A percentile compares a stretch with the other conserved stretches of the same genome.
These are phyloP conservation scores for Alsophila aescularia DNA, from an alignment of 2,888 invertebrate species.

Conservation along the genomic window DNA sequence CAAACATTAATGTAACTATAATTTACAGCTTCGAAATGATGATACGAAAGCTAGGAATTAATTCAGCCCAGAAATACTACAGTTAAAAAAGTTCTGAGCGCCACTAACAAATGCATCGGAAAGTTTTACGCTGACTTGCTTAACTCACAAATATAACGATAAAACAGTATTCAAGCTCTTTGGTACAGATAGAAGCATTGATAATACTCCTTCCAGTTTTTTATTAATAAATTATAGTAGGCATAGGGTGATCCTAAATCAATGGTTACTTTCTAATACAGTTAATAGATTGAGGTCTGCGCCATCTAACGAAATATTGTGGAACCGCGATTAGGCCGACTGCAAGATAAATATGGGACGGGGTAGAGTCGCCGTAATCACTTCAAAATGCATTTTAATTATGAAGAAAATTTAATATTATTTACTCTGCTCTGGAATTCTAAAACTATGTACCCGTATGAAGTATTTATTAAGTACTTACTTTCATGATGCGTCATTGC, in stretches of 20 bases:
- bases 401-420: neutral
- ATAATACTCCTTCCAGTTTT: neutral
- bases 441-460: neutral
- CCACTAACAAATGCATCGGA: constrained; percentile 72
- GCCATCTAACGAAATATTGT: constrained; percentile 32
- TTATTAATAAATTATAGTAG: too few relatives aligned
- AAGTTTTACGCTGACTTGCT: constrained; percentile 67
- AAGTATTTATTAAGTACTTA: neutral
- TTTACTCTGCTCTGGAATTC: neutral
- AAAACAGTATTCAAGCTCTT: constrained; percentile 37
- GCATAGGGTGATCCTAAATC: too few relatives aligned
- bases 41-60: constrained; percentile 45
- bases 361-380: neutral
- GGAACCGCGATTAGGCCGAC: constrained; percentile 22
- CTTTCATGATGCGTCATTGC: too few relatives aligned
- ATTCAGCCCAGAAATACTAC: constrained; percentile 47
- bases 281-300: constrained; percentile 18
- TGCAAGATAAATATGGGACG: neutral
- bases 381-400: neutral
- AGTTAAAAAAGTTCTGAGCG: constrained; percentile 65
- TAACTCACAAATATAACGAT: constrained; percentile 56
- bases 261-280: too few relatives aligned
- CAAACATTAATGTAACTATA: neutral
- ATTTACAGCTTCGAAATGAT: neutral
- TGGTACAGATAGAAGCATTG: constrained; percentile 2